A percentile compares a stretch with the other conserved stretches of the same genome.
Evolutionary conservation across 2,113 vertebrate genomes (phyloP).

Genomic region (Probosciger aterrimus): DNA sequence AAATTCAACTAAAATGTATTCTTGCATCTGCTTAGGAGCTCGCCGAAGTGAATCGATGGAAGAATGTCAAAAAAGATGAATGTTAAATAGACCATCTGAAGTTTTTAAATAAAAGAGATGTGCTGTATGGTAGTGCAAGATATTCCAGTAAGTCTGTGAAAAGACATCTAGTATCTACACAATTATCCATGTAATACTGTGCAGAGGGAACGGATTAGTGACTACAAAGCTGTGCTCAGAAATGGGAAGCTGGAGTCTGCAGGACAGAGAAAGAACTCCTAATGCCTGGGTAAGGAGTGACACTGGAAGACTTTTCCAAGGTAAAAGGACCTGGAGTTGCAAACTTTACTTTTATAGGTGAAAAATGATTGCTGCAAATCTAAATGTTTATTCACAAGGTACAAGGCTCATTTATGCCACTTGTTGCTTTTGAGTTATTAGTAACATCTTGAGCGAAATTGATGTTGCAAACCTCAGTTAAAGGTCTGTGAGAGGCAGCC

Average conservation of each 20-base stretch:
- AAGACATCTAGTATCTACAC: background rate
- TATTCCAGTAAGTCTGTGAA: slow-evolving; percentile 1
- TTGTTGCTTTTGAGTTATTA: slow-evolving; percentile 38
- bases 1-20: slow-evolving; percentile 50
- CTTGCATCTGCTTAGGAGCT: slow-evolving; percentile 61
- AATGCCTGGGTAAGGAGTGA: background rate
- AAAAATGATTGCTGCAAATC: background rate
- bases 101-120: slow-evolving; percentile 4
- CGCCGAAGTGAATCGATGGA: background rate
- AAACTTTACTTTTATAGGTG: background rate
- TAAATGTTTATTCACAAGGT: background rate
- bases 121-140: background rate
- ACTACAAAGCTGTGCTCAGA: background rate
- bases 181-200: background rate
- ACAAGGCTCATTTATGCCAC: background rate
- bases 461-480: background rate
- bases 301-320: background rate
- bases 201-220: slow-evolving; percentile 1
- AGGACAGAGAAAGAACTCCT: background rate
- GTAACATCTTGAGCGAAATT: background rate
- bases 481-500: slow-evolving; percentile 11
- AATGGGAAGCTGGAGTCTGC: background rate
- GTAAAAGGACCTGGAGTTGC: background rate
- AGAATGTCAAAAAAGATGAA: background rate
- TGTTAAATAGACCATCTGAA: background rate